Conservation (phyloP, 92 coral and sea anemone genomes). For the Parazoanthus darwini region DNA sequence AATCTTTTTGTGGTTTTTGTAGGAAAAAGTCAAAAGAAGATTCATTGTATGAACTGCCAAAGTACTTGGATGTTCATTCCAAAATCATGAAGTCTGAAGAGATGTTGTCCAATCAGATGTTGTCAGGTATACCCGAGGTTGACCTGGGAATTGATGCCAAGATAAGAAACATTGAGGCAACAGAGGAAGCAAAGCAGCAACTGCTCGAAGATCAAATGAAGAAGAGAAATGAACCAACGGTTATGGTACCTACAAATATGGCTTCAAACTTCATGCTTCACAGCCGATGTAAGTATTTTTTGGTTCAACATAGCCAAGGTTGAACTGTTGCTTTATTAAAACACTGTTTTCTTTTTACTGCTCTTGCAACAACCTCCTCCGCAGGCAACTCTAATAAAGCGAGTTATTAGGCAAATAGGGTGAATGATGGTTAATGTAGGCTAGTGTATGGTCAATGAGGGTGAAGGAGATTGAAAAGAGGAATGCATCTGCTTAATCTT, state of each 20-base stretch:
- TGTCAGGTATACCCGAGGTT: slow-evolving; percentile 98
- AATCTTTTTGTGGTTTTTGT: not conserved
- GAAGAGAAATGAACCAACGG: slow-evolving; percentile 84
- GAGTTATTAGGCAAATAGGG: too few relatives aligned
- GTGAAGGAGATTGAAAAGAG: too few relatives aligned
- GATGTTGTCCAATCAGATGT: slow-evolving; percentile 98
- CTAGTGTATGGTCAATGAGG: too few relatives aligned
- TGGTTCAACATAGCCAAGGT: too few relatives aligned
- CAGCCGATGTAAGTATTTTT: slow-evolving; percentile 85
- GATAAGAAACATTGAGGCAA: slow-evolving; percentile 95
- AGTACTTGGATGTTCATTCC: slow-evolving; percentile 89
- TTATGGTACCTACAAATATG: slow-evolving; percentile 98
- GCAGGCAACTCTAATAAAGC: too few relatives aligned
- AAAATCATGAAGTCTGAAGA: slow-evolving; percentile 95
- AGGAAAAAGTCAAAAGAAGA: slow-evolving; percentile 92
- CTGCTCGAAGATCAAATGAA: slow-evolving; percentile 82
- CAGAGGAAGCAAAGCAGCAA: slow-evolving; percentile 94
- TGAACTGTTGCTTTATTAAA: too few relatives aligned
- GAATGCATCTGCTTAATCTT: too few relatives aligned
- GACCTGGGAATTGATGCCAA: slow-evolving; percentile 97
- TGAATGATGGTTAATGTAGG: too few relatives aligned
- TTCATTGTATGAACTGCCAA: slow-evolving; percentile 81
- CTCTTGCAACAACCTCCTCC: too few relatives aligned
- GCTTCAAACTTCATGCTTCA: slow-evolving; percentile 96
- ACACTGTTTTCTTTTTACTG: too few relatives aligned